Evolutionary conservation across 2,797 vertebrate species (phyloP).

Genomic region (Sebastes iracundus): DNA sequence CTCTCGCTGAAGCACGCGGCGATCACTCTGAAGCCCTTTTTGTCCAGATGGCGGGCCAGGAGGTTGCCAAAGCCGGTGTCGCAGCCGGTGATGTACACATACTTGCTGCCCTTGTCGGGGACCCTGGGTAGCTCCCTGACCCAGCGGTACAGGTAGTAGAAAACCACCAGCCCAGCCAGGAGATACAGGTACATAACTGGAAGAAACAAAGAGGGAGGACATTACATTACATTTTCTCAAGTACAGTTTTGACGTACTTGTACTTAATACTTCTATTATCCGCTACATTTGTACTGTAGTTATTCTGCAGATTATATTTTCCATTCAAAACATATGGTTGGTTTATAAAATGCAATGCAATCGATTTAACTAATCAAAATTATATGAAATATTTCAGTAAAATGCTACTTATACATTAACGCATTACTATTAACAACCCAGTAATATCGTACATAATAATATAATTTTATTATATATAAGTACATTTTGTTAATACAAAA

Average conservation of each 20-base stretch:
- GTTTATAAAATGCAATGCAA: neutral
- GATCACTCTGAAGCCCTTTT: conserved; percentile 78
- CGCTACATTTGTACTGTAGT: neutral
- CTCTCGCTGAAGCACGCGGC: conserved; percentile 80
- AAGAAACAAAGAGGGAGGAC: neutral
- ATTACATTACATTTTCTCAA: neutral
- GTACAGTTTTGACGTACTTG: neutral
- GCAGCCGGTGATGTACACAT: conserved; percentile 85
- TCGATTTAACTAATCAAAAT: neutral
- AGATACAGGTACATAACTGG: conserved; percentile 79
- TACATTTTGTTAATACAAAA: neutral
- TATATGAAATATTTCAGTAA: neutral
- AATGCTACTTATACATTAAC: neutral
- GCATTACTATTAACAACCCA: neutral
- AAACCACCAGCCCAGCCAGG: conserved; percentile 58
- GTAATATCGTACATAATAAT: neutral
- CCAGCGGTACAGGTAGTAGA: conserved; percentile 81
- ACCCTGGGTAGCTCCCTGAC: conserved; percentile 74
- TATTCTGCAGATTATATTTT: too few relatives aligned
- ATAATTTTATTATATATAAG: neutral
- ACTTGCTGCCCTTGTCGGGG: conserved; percentile 71
- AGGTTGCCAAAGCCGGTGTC: conserved; percentile 82
- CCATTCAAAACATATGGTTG: too few relatives aligned
- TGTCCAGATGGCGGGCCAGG: conserved; percentile 80
- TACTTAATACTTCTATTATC: neutral